Conservation (phyloP, 2,113 vertebrate genomes). For the Rallus limicola region DNA sequence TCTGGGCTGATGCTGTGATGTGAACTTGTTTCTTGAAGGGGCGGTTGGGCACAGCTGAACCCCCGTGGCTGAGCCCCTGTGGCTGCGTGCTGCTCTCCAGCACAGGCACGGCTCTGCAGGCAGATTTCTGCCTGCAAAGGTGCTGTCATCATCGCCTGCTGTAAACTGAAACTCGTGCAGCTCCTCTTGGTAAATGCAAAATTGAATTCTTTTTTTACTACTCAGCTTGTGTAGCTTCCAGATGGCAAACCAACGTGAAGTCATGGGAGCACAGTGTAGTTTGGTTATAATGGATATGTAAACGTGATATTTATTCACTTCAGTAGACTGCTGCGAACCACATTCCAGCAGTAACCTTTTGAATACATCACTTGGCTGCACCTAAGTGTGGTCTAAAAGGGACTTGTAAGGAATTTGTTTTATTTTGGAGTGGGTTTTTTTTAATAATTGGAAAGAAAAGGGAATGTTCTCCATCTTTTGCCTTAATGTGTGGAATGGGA, state of each 20-base stretch:
- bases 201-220: constrained; percentile 65
- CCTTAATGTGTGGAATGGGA: not conserved
- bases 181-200: constrained; percentile 68
- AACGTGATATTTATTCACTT: constrained; percentile 77
- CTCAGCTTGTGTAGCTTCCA: constrained; percentile 74
- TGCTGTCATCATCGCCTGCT: constrained; percentile 29
- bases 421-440: not conserved
- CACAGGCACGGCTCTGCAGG: not conserved
- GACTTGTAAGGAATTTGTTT: not conserved
- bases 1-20: not conserved
- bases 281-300: constrained; percentile 75
- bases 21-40: accelerated
- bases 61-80: not conserved
- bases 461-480: not conserved
- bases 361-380: constrained; percentile 43
- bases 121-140: constrained; percentile 45
- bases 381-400: not conserved
- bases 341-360: constrained; percentile 60
- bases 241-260: constrained; percentile 77
- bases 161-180: constrained; percentile 27
- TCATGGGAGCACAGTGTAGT: constrained; percentile 47
- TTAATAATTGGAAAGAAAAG: not conserved
- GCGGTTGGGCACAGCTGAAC: not conserved
- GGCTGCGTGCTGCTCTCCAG: not conserved
- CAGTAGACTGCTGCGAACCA: constrained; percentile 59